Base-by-base conservation (phyloP, 2,888 invertebrate genomes). In the Parthenolecanium corni region DNA sequence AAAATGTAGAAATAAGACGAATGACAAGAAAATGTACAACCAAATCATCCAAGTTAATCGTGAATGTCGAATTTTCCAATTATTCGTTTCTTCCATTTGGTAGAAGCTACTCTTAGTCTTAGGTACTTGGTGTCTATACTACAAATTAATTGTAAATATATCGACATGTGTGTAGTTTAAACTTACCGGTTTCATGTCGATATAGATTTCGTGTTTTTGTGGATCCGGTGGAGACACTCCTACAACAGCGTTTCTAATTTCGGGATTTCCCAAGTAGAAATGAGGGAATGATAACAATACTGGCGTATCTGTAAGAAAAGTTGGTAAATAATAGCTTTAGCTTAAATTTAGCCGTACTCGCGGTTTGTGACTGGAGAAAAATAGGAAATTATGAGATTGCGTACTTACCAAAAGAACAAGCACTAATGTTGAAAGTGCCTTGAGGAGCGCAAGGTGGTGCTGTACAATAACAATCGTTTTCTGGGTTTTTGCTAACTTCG, bases 231-330 rank as follows among this genome's bases (percentile, higher is more conserved):
- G 85, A 0, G 85, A 83, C 68, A 92, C 83, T 3, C 92, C 92
- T 66, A 85, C 86, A 9, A 92, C 85, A 0, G 85, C 87, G 5
- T 83, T 82, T 58, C 86, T 76, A 24, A 89, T 79, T 67, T 79
- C 81, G 52, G 82, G 82, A 73, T 91, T 85, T 66, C 87, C 92
- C 70, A 91, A 76, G 74, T 91, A 90, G 78, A 94, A 94, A 76
- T 94, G 93, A 0, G 93, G 93, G 78, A 91, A 92, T 63, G 92
- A 92, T 58, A 93, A 77, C 76, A 92, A 80, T 64, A 93, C 81
- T 0, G 93, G 93, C 0, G 91, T 92, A 72, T 92, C 89, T 89
- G 74, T 14, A 72, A 72, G 52, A 64, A 65, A 65, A 52, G n/a
- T n/a, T 31, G 31, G 31, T 14, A 49, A 49, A 49, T 3, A 23